Percentiles rank a stretch among this genome's conserved stretches.
Conservation (phyloP, 2,113 vertebrate species). For the Arvicanthis niloticus region DNA sequence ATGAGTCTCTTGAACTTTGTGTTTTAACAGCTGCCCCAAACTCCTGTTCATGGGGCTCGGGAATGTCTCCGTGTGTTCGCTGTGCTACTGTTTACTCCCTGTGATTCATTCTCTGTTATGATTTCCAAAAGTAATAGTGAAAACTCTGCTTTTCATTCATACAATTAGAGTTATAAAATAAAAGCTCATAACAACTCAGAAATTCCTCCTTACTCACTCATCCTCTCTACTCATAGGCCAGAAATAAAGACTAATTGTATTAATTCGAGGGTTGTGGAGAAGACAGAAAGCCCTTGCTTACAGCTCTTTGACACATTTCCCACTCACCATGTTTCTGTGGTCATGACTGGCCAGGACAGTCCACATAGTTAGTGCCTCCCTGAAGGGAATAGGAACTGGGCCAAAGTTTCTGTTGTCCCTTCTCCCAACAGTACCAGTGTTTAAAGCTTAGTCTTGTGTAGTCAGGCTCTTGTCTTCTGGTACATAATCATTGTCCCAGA, state of each 20-base stretch:
- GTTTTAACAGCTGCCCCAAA: slow-evolving; percentile 8
- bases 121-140: not conserved
- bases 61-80: not conserved
- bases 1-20: not conserved
- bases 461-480: not conserved
- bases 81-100: not conserved
- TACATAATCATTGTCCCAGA: not conserved
- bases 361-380: not conserved
- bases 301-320: not conserved
- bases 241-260: not conserved
- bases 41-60: not conserved
- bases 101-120: slow-evolving; percentile 7
- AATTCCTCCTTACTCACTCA: slow-evolving; percentile 44
- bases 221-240: not conserved
- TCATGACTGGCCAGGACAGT: not conserved
- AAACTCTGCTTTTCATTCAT: not conserved
- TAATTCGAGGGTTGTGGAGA: not conserved
- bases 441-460: not conserved
- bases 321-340: not conserved
- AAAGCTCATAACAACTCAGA: slow-evolving; percentile 26
- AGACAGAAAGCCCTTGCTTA: not conserved
- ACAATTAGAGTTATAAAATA: slow-evolving; percentile 32
- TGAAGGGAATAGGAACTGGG: not conserved
- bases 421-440: fast-evolving
- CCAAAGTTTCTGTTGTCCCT: not conserved